A percentile compares a stretch with the other conserved stretches of the same genome.
phyloP scores from a whole-genome alignment of 2,113 vertebrate species.

The Chaenocephalus aceratus region DNA sequence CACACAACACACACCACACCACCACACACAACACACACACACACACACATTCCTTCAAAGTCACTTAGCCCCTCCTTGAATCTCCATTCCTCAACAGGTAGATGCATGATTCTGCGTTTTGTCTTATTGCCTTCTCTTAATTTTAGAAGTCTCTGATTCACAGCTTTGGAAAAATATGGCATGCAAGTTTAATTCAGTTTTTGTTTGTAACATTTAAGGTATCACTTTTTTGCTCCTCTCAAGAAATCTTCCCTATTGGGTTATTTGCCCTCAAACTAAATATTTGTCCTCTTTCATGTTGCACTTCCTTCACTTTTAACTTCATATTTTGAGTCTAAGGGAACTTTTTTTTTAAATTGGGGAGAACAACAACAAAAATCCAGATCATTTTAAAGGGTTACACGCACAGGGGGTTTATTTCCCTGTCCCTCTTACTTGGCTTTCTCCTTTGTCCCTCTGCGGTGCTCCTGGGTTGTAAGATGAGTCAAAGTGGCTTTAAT shows the following conservation, averaged over 20 bases:
- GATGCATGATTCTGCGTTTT: constrained; percentile 51
- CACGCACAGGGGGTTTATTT: too few species aligned
- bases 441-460: neutral
- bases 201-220: constrained; percentile 3
- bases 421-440: neutral
- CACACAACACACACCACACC: too few species aligned
- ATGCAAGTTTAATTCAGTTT: neutral
- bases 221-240: constrained; percentile 28
- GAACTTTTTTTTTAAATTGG: neutral
- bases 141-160: neutral
- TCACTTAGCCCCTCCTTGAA: constrained; percentile 20
- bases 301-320: constrained; percentile 29
- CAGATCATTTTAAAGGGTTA: constrained; percentile 16
- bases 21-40: too few species aligned
- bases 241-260: constrained; percentile 8
- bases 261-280: constrained; percentile 17
- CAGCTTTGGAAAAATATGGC: constrained; percentile 11
- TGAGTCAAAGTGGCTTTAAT: constrained; percentile 19
- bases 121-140: constrained; percentile 2
- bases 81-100: constrained; percentile 56
- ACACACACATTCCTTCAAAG: too few species aligned
- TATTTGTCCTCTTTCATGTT: constrained; percentile 25
- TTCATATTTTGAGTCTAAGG: constrained; percentile 8
- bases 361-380: neutral
- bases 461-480: constrained; percentile 19